Base-by-base conservation (phyloP, 2,113 vertebrate genomes). In the Oostethus manadensis region DNA sequence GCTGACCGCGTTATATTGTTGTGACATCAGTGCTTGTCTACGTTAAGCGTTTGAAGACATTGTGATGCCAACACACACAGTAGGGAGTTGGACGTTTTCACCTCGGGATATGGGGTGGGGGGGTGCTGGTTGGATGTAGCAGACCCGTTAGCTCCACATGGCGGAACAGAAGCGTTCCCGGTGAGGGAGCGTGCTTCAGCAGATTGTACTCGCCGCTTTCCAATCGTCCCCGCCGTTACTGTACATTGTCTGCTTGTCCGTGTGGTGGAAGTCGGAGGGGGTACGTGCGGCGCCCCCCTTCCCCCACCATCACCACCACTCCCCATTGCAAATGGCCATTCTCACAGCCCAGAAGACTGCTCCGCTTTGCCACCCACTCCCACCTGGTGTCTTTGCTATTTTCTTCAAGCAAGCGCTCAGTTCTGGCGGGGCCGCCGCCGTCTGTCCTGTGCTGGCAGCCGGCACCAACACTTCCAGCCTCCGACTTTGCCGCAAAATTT, bases 341-440 rank as follows among this genome's bases (percentile, higher is more conserved):
- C 88, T 91, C 86, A 86, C 89, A 91, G 89, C 89, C 87, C 90
- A 91, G 88, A 90, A 91, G 88, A 90, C 80, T 78, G 85, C 84
- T 86, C 86, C 88, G 89, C 88, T 85, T 81, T 84, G 80, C 90
- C 90, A 82, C 90, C 90, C 90, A 92, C 90, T 90, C 88, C 86
- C 90, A 91, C 90, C 89, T 91, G 90, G 79, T 88, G 86, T 80
- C 80, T 89, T 88, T 88, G 90, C 90, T 92, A 90, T 92, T 89
- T 90, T 90, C 88, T 87, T 85, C 88, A 87, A 84, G 77, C 87
- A 84, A 88, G 80, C 88, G 77, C 80, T 86, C 80, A 68, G 68
- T 90, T 86, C 88, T 90, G 89, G 88, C 89, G 87, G 78, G 83
- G 89, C 84, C 85, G 80, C 78, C 68, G 67, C 88, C 89, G 86